phyloP scores from a whole-genome alignment of 1,140 invertebrate genomes.

The Zophobas morio region DNA sequence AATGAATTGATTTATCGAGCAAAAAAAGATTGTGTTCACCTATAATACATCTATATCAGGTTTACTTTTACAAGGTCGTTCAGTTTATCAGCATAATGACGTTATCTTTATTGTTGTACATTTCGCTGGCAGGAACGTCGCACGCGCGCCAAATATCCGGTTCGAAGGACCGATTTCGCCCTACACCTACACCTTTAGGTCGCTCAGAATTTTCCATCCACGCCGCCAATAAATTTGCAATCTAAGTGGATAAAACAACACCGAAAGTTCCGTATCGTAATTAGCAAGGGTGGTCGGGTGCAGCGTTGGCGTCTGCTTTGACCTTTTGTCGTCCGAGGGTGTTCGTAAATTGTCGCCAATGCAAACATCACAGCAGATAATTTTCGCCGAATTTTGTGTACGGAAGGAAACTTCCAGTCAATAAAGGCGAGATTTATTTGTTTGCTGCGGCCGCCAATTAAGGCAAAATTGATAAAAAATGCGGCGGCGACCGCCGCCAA shows the following conservation, averaged over 20 bases:
- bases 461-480: too few relatives aligned
- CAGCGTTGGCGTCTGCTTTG: conserved; percentile 24
- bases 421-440: background rate
- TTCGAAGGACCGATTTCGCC: too few relatives aligned
- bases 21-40: background rate
- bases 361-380: conserved; percentile 30
- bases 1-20: background rate
- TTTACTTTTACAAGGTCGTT: conserved; percentile 2
- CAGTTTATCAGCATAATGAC: conserved; percentile 1
- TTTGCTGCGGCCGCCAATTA: background rate
- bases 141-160: too few relatives aligned
- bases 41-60: background rate
- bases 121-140: background rate
- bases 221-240: conserved; percentile 14
- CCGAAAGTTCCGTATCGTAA: conserved; percentile 29
- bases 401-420: conserved; percentile 20
- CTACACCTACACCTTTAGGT: too few relatives aligned
- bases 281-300: conserved; percentile 16
- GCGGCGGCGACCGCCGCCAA: background rate
- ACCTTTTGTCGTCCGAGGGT: conserved; percentile 31
- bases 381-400: conserved; percentile 1
- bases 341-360: conserved; percentile 21
- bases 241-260: conserved; percentile 29
- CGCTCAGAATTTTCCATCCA: too few relatives aligned
- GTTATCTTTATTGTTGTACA: background rate